phyloP scores from a whole-genome alignment of 2,888 invertebrate genomes.

The Argyra leucocephala region DNA sequence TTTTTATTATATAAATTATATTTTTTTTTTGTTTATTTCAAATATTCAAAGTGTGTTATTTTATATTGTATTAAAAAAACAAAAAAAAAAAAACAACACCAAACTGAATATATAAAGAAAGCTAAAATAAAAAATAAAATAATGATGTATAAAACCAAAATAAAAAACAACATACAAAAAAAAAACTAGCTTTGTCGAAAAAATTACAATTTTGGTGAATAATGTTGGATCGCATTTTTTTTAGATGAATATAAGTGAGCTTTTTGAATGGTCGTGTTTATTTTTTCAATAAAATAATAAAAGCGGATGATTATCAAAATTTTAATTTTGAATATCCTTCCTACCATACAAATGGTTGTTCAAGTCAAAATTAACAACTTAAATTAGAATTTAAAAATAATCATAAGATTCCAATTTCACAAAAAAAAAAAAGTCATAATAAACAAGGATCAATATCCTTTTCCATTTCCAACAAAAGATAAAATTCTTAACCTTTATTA shows the following conservation, averaged over 20 bases:
- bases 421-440: too few species aligned
- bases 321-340: too few species aligned
- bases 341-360: too few species aligned
- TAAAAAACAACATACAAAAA: not conserved
- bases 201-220: conserved; percentile 6
- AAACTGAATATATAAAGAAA: not conserved
- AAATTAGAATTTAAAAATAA: too few species aligned
- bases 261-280: conserved; percentile 10
- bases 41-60: conserved; percentile 6
- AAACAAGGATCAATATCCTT: too few species aligned
- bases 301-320: not conserved
- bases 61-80: not conserved
- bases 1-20: too few species aligned
- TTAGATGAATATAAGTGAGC: conserved; percentile 10
- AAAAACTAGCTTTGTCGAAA: conserved; percentile 3
- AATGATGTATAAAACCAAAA: not conserved
- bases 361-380: too few species aligned
- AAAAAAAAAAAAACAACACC: not conserved
- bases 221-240: conserved; percentile 8
- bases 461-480: too few species aligned
- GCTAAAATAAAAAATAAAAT: not conserved
- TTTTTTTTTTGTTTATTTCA: not conserved
- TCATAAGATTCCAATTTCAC: too few species aligned
- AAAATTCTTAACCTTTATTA: too few species aligned
- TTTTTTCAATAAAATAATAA: not conserved